Percentiles rank a stretch among this genome's conserved stretches.
These are phyloP conservation scores for Agonopterix alstromeriana DNA, from an alignment of 2,888 invertebrate genomes.

Conservation along the genomic window DNA sequence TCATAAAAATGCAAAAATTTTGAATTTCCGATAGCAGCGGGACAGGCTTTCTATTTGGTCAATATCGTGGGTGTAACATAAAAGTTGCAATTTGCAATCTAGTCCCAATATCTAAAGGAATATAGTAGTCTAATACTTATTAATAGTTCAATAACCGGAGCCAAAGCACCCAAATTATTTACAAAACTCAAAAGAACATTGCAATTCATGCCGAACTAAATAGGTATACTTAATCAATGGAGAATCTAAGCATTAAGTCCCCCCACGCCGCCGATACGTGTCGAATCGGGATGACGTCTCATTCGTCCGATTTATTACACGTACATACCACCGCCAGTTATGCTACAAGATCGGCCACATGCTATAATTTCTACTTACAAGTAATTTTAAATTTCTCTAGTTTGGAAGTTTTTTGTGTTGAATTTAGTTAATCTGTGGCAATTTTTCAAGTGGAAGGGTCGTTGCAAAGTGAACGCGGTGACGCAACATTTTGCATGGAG, in stretches of 20 bases:
- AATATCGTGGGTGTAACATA: not conserved
- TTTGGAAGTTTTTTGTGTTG: no score
- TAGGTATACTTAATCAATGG: slow-evolving; percentile 66
- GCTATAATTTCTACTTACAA: no score
- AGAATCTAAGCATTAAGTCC: slow-evolving; percentile 52
- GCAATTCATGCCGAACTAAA: slow-evolving; percentile 49
- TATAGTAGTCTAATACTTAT: not conserved
- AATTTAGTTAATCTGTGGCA: slow-evolving; percentile 26
- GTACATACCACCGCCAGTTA: slow-evolving; percentile 25
- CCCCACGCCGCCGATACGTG: slow-evolving; percentile 58
- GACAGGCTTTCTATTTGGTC: no score
- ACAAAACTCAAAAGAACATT: not conserved
- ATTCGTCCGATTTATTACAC: slow-evolving; percentile 65
- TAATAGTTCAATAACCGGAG: not conserved
- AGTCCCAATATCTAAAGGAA: not conserved
- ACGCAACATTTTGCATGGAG: slow-evolving; percentile 70
- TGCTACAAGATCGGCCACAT: not conserved
- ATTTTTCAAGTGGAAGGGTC: slow-evolving; percentile 11
- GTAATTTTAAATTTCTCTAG: no score
- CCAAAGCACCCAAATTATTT: not conserved
- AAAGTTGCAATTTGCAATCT: not conserved
- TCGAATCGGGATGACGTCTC: slow-evolving; percentile 72
- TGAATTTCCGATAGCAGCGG: no score
- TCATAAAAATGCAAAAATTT: no score
- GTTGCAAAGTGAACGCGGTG: slow-evolving; percentile 40